Evolutionary conservation across 2,888 invertebrate genomes (phyloP).

Genomic region (Dioctria linearis): DNA sequence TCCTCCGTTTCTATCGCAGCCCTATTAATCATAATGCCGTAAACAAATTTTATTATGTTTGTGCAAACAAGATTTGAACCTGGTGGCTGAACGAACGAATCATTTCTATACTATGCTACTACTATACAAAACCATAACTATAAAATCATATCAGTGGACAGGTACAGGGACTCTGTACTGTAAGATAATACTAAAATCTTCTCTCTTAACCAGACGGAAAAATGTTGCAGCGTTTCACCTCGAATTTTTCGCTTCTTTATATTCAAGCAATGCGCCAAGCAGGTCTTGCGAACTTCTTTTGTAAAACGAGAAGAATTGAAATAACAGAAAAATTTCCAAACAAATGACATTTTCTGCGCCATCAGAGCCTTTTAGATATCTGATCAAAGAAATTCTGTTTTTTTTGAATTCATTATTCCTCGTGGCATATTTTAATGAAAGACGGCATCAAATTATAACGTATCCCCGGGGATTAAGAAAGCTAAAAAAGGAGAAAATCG

Average conservation of each 20-base stretch:
- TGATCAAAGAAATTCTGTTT: constrained; percentile 30
- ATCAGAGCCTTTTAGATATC: constrained; percentile 5
- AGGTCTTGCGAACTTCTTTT: too few species aligned
- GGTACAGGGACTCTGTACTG: too few species aligned
- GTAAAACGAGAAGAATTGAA: too few species aligned
- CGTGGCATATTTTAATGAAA: constrained; percentile 44
- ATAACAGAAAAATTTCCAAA: background rate
- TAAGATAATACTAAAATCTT: too few species aligned
- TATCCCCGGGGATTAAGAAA: constrained; percentile 23
- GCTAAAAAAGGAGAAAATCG: constrained; percentile 20
- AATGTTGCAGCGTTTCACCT: too few species aligned
- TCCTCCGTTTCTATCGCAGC: constrained; percentile 20
- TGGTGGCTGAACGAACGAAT: background rate
- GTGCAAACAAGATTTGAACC: constrained; percentile 26
- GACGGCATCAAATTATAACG: constrained; percentile 45
- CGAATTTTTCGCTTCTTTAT: too few species aligned
- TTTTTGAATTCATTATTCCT: constrained; percentile 14
- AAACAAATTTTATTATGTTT: constrained; percentile 44
- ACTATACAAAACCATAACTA: too few species aligned
- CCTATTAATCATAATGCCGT: constrained; percentile 34
- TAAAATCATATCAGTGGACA: too few species aligned
- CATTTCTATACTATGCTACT: background rate
- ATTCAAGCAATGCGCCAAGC: too few species aligned
- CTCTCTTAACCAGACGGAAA: too few species aligned
- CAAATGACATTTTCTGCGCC: background rate